phyloP scores from a whole-genome alignment of 2,888 invertebrate genomes.

The Calameuta pallipes region DNA sequence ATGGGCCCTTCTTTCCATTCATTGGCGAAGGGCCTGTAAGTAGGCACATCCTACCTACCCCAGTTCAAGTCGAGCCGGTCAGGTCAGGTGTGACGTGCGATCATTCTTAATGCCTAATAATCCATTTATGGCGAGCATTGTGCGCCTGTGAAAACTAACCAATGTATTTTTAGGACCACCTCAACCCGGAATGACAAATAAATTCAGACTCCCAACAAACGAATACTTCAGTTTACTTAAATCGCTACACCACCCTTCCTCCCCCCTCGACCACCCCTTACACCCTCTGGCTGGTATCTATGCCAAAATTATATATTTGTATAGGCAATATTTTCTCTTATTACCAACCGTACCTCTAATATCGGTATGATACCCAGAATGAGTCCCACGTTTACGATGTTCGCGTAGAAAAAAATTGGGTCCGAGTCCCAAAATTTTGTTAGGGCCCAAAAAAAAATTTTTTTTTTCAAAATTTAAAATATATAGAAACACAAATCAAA shows the following conservation, averaged over 20 bases:
- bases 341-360: background rate
- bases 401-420: background rate
- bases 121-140: slow-evolving; percentile 52
- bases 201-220: background rate
- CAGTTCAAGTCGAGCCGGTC: slow-evolving; percentile 11
- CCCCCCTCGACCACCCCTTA: background rate
- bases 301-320: background rate
- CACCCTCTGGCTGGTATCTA: background rate
- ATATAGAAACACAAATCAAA: rapidly evolving
- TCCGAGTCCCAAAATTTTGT: background rate
- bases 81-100: slow-evolving; percentile 44
- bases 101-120: slow-evolving; percentile 56
- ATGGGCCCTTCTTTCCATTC: slow-evolving; percentile 32
- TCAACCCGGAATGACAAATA: background rate
- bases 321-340: background rate
- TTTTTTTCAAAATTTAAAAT: background rate
- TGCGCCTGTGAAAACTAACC: slow-evolving; percentile 29
- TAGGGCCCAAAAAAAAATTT: background rate
- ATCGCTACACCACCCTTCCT: background rate
- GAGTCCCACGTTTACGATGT: background rate
- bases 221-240: background rate
- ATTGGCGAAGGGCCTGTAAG: slow-evolving; percentile 30
- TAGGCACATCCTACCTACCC: slow-evolving; percentile 15
- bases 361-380: background rate
- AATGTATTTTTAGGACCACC: slow-evolving; percentile 55